phyloP scores from a whole-genome alignment of 2,888 invertebrate genomes.

The Leucophenga maculata region DNA sequence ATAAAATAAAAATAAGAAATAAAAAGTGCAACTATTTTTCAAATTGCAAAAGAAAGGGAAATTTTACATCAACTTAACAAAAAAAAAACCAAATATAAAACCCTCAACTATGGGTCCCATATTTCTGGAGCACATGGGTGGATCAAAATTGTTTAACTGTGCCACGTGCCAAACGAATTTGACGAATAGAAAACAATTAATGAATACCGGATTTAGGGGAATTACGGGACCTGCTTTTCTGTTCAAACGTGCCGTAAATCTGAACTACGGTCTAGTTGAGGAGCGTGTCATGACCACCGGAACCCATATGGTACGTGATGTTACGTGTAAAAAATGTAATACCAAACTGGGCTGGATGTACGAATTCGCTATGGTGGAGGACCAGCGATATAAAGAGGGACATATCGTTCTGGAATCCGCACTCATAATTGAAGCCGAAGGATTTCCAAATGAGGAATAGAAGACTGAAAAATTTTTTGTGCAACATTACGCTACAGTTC shows the following conservation, averaged over 20 bases:
- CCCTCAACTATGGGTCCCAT: slow-evolving; percentile 73
- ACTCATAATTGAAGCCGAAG: slow-evolving; percentile 94
- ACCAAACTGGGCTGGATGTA: slow-evolving; percentile 99
- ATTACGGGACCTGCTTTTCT: slow-evolving; percentile 98
- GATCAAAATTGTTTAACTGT: slow-evolving; percentile 92
- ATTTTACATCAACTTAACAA: too few relatives aligned
- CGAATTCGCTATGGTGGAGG: slow-evolving; percentile 98
- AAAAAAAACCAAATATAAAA: too few relatives aligned
- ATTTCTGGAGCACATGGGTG: slow-evolving; percentile 96
- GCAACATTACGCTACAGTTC: too few relatives aligned
- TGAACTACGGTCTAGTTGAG: slow-evolving; percentile 94
- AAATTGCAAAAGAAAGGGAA: too few relatives aligned
- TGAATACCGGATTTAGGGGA: slow-evolving; percentile 97
- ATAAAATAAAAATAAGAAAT: too few relatives aligned
- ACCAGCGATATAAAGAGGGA: slow-evolving; percentile 95
- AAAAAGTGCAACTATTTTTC: too few relatives aligned
- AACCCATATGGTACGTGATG: slow-evolving; percentile 98
- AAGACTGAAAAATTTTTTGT: too few relatives aligned
- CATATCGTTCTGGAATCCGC: slow-evolving; percentile 96
- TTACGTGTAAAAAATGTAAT: slow-evolving; percentile 97
- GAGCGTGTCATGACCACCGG: slow-evolving; percentile 98
- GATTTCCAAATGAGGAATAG: slow-evolving; percentile 73
- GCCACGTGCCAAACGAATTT: slow-evolving; percentile 75
- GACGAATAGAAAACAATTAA: slow-evolving; percentile 93
- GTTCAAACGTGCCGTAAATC: slow-evolving; percentile 97